Evolutionary conservation across 2,113 vertebrate genomes (phyloP), one percentile per base, ranked within the genome.

Genomic region (Tupaia tana): DNA sequence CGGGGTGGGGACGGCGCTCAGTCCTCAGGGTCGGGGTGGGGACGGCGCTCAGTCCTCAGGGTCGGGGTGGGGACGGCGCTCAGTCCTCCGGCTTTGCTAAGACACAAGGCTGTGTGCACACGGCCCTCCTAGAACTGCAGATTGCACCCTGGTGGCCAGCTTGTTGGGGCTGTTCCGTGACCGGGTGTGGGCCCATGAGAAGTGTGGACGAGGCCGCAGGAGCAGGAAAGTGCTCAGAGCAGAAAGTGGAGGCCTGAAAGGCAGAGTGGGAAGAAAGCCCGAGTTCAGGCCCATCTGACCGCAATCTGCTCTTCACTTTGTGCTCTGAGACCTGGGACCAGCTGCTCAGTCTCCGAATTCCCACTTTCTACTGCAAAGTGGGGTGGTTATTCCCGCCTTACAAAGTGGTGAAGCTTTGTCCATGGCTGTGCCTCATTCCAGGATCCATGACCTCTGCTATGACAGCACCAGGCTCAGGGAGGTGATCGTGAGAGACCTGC

Each of bases 381-480:
- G 66, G 7, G 0, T 8, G 12, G 9, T 54, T 6, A 0, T 12
- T 4, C 31, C 9, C 6, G 0, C 12, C 14, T 22, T 2, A 4
- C 77, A n/a, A 18, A 29, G 61, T 0, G 15, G 20, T 6, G n/a
- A 61, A 67, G 27, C 71, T 80, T 71, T 94, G 52, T 0, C 12
- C 4, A 29, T 1, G 15, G n/a, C 29, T 0, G 3, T 18, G 86
- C 74, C 75, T 86, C 31, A 2, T 96, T 96, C 20, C 87, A 99
- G 99, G 96, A 96, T 99, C 80, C 97, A 96, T 61, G 97, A 91
- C 89, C 97, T 99, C 67, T 97, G 98, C 93, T 86, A 93, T 29
- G 71, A 73, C 27, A 97, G 95, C 52, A 98, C 91, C 91, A 98
- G 63, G 52, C 86, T 99, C 91, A 97, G 95, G 90, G 98, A 99